A percentile compares a stretch with the other conserved stretches of the same genome.
Conservation (phyloP, 2,113 vertebrate species). For the Rhinogobius similis region DNA sequence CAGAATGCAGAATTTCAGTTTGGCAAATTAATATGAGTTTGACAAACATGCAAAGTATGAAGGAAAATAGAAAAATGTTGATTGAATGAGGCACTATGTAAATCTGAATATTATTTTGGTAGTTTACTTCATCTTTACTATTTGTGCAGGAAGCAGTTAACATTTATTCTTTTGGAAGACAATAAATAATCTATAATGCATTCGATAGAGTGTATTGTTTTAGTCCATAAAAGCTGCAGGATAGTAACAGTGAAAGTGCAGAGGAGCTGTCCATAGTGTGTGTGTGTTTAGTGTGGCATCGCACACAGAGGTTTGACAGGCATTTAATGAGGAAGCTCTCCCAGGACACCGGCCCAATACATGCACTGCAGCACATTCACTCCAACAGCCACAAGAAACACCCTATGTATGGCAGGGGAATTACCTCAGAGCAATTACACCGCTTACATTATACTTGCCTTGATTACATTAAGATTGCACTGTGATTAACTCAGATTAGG, state of each 20-base stretch:
- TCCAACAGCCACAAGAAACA: conserved; percentile 18
- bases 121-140: neutral
- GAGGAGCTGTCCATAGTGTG: conserved; percentile 15
- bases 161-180: neutral
- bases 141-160: neutral
- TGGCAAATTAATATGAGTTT: neutral
- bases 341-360: conserved; percentile 50
- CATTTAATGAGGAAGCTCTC: conserved; percentile 67
- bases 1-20: neutral
- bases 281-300: conserved; percentile 53
- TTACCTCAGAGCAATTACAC: conserved; percentile 39
- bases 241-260: conserved; percentile 8
- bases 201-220: too few species aligned
- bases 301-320: conserved; percentile 65
- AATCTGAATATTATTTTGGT: neutral
- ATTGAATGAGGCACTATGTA: neutral
- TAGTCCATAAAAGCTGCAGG: neutral
- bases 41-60: neutral
- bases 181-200: neutral
- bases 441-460: conserved; percentile 27
- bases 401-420: conserved; percentile 36
- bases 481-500: conserved; percentile 38
- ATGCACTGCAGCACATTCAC: conserved; percentile 9
- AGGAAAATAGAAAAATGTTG: neutral
- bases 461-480: conserved; percentile 37